These are phyloP conservation scores for Gymnothorax reevesii DNA, from an alignment of 2,797 vertebrate species.

Conservation along the genomic window DNA sequence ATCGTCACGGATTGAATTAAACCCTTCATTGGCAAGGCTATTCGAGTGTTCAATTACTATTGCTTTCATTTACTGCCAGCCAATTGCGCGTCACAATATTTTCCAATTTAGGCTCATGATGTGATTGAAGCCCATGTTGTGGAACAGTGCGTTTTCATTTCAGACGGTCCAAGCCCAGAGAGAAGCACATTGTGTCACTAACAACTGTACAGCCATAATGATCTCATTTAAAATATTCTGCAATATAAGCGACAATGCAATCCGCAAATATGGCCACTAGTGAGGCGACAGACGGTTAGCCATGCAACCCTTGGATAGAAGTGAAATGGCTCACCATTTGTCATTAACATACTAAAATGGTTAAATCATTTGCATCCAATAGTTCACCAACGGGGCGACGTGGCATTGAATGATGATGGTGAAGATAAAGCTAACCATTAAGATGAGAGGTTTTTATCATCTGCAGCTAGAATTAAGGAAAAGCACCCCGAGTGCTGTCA, in stretches of 20 bases:
- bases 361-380: background rate
- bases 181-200: background rate
- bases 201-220: background rate
- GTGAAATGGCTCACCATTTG: background rate
- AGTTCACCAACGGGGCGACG: background rate
- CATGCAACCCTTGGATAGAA: background rate
- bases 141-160: conserved; percentile 1
- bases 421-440: background rate
- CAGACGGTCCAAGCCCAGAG: background rate
- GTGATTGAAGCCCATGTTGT: background rate
- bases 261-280: conserved; percentile 25
- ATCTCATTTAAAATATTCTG: conserved; percentile 21
- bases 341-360: background rate
- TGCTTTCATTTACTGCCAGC: background rate
- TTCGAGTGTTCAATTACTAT: background rate
- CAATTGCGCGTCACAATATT: background rate
- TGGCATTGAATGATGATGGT: background rate
- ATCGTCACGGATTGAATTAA: background rate
- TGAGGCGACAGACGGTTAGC: background rate
- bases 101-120: background rate
- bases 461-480: background rate
- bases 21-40: background rate
- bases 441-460: background rate
- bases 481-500: background rate
- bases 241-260: background rate